phyloP scores from a whole-genome alignment of 2,888 invertebrate genomes.

The Heliconius sara region DNA sequence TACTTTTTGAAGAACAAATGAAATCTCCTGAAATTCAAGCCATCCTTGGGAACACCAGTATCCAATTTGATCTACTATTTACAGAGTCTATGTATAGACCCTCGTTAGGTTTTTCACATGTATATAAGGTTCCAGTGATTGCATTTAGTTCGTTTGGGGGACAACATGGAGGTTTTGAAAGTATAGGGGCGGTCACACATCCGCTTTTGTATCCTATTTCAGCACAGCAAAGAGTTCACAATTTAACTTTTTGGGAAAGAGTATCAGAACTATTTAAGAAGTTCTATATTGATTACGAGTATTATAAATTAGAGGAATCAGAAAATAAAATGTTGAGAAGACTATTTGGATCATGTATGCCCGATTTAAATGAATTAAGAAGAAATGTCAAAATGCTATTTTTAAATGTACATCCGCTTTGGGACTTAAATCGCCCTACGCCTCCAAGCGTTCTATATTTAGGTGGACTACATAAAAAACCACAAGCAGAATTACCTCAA shows the following conservation, averaged over 20 bases:
- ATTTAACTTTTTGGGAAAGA: conserved; percentile 14
- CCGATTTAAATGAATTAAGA: conserved; percentile 13
- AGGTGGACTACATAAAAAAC: conserved; percentile 4
- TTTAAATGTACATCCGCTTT: conserved; percentile 6
- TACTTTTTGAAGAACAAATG: conserved; percentile 6
- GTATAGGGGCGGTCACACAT: conserved; percentile 3
- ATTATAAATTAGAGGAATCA: background rate
- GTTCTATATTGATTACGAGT: background rate
- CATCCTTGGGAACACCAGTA: background rate
- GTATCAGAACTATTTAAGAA: background rate
- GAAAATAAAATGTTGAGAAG: conserved; percentile 5
- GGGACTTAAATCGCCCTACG: background rate
- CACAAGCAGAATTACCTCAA: background rate
- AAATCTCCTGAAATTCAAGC: background rate
- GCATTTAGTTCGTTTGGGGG: conserved; percentile 9
- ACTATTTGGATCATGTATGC: background rate
- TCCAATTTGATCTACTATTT: conserved; percentile 13
- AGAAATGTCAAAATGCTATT: conserved; percentile 8
- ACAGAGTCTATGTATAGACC: background rate
- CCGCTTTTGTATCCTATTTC: conserved; percentile 12
- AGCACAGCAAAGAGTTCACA: conserved; percentile 3
- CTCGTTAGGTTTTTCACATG: conserved; percentile 6
- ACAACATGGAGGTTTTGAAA: background rate
- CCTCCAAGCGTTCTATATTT: conserved; percentile 11
- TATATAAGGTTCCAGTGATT: conserved; percentile 15